Evolutionary conservation across 2,113 vertebrate genomes (phyloP), one percentile per base, ranked within the genome.

Genomic region (Antechinus stuartii): DNA sequence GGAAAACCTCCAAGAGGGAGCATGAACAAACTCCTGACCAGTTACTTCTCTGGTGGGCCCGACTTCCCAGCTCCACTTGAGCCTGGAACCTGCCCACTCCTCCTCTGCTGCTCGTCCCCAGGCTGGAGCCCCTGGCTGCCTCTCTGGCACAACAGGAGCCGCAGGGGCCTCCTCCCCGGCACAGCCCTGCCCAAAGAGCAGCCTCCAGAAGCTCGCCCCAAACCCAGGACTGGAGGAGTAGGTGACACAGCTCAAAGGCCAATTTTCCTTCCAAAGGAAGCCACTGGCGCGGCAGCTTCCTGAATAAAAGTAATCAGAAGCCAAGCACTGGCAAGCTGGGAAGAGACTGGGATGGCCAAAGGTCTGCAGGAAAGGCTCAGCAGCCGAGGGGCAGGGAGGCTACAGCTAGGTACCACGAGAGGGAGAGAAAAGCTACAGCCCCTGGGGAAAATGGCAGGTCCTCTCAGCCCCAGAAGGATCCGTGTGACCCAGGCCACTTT

Each of bases 271-370:
- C 90, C 27, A 93, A 91, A 52, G 54, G 95, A 96, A 97, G 91
- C 19, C 95, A 96, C 94, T 97, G 96, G 92, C 92, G 57, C 24
- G 94, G 93, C 5, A 97, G 54, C 90, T 95, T 54, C 95, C 95
- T 92, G 96, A 96, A 23, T 92, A 96, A 97, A 93, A 93, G 95
- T 97, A 96, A 97, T 97, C 93, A 95, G 97, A 76, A 96, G 91
- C 26, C 96, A 97, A 97, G 95, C 91, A 94, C 93, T 54, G 97
- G n/a, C 92, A 93, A 94, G 52, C n/a, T 7, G 22, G 35, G n/a
- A 42, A 19, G 61, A n/a, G 68, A 19, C 35, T 84, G 23, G 19
- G 19, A 42, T 23, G 19, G 23, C 19, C 68, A 84, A 84, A 42
- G n/a, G n/a, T 42, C 68, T 42, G 6, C 42, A 35, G 61, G 11